Evolutionary conservation across 1,140 invertebrate species (phyloP).

Genomic region (Diorhabda carinulata): DNA sequence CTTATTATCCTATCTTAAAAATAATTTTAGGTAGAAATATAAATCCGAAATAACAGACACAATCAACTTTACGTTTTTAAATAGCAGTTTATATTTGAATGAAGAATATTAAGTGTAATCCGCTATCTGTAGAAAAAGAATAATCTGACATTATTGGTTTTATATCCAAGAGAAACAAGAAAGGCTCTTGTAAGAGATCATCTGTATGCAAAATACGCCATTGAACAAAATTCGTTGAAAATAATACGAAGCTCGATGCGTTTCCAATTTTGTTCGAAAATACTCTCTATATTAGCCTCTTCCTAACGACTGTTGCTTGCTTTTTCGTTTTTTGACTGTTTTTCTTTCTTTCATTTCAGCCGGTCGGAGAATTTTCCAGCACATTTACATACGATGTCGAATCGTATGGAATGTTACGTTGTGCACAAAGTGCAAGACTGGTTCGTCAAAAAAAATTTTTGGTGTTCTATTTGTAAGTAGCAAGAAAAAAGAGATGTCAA

Average conservation of each 20-base stretch:
- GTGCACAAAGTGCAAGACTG: background rate
- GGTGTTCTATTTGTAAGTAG: too few species aligned
- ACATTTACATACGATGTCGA: background rate
- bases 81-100: background rate
- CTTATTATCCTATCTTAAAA: too few species aligned
- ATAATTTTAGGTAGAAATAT: too few species aligned
- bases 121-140: background rate
- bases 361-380: background rate
- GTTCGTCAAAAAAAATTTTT: background rate
- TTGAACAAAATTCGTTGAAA: conserved; percentile 31
- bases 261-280: conserved; percentile 27
- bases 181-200: conserved; percentile 15
- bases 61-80: too few species aligned
- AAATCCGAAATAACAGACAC: too few species aligned
- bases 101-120: background rate
- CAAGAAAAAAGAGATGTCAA: too few species aligned
- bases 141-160: conserved; percentile 9
- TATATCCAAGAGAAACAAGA: conserved; percentile 15
- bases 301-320: conserved; percentile 24
- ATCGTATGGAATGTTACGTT: background rate
- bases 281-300: conserved; percentile 23
- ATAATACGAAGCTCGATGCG: conserved; percentile 27
- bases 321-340: conserved; percentile 12
- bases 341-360: background rate
- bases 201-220: conserved; percentile 30